phyloP scores from a whole-genome alignment of 2,888 invertebrate genomes.

The Drosophila demipolita region DNA sequence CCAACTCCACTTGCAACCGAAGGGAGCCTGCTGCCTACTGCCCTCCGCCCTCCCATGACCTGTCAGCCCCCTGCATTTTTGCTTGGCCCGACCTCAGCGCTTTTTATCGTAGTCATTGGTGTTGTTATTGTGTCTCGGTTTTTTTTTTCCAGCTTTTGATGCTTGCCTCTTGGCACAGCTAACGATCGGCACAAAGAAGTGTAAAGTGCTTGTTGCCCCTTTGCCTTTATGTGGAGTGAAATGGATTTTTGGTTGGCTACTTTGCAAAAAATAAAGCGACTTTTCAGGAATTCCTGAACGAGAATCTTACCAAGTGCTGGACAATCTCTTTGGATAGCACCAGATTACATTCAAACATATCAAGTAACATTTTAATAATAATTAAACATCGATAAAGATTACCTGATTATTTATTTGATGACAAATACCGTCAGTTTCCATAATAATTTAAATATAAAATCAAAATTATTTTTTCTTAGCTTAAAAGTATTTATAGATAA shows the following conservation, averaged over 20 bases:
- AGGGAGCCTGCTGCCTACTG: conserved; percentile 18
- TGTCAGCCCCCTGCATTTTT: conserved; percentile 15
- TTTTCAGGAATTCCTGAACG: conserved; percentile 9
- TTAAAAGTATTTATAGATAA: neutral
- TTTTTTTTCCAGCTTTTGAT: conserved; percentile 9
- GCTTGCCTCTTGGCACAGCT: conserved; percentile 27
- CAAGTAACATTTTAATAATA: neutral
- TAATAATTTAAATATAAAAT: neutral
- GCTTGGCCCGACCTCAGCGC: conserved; percentile 22
- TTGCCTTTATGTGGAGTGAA: conserved; percentile 22
- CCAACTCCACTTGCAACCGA: conserved; percentile 34
- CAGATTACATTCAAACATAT: neutral
- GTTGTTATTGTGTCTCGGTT: conserved; percentile 28
- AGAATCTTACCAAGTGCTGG: neutral
- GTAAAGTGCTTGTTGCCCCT: conserved; percentile 37
- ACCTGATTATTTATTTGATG: neutral
- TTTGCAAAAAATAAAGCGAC: conserved; percentile 10
- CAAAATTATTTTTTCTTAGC: neutral
- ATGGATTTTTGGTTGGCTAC: conserved; percentile 26
- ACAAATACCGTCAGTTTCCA: neutral
- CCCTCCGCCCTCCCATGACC: neutral
- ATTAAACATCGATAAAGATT: neutral
- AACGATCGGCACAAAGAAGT: conserved; percentile 40
- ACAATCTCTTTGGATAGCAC: neutral
- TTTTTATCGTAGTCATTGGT: conserved; percentile 14